phyloP scores from a whole-genome alignment of 2,888 invertebrate species.

The Machimus atricapillus region DNA sequence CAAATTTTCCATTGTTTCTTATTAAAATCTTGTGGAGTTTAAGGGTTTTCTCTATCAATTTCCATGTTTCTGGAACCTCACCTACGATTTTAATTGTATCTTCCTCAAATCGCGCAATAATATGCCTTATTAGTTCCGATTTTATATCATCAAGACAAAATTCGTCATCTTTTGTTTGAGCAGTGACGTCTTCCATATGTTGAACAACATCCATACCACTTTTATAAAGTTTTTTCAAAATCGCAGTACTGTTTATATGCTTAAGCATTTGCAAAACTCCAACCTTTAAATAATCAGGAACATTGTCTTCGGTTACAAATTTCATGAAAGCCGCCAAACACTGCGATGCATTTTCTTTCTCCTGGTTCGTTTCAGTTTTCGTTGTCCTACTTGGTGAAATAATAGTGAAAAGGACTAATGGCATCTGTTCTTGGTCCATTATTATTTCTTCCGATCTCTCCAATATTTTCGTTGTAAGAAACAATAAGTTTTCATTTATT shows the following conservation, averaged over 20 bases:
- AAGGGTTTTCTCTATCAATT: conserved; percentile 66
- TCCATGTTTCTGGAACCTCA: conserved; percentile 64
- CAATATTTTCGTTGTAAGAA: conserved; percentile 50
- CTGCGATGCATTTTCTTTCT: conserved; percentile 53
- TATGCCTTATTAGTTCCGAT: conserved; percentile 65
- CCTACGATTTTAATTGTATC: conserved; percentile 63
- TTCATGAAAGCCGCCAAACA: conserved; percentile 52
- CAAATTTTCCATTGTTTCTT: conserved; percentile 51
- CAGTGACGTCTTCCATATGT: background rate
- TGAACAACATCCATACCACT: conserved; percentile 55
- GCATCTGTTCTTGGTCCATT: conserved; percentile 72
- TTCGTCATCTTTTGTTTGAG: background rate
- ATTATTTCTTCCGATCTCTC: conserved; percentile 67
- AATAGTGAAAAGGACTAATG: conserved; percentile 69
- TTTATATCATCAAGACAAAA: conserved; percentile 62
- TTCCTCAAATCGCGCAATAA: conserved; percentile 67
- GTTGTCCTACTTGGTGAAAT: conserved; percentile 64
- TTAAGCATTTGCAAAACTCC: conserved; percentile 64
- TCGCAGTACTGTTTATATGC: conserved; percentile 63
- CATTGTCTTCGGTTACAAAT: conserved; percentile 58
- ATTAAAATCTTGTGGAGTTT: conserved; percentile 63
- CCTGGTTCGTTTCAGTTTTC: conserved; percentile 11
- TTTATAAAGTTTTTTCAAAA: conserved; percentile 60
- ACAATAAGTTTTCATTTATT: background rate
- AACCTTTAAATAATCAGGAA: conserved; percentile 64